Evolutionary conservation across 2,888 invertebrate species (phyloP).

Genomic region (Phengaris arion): DNA sequence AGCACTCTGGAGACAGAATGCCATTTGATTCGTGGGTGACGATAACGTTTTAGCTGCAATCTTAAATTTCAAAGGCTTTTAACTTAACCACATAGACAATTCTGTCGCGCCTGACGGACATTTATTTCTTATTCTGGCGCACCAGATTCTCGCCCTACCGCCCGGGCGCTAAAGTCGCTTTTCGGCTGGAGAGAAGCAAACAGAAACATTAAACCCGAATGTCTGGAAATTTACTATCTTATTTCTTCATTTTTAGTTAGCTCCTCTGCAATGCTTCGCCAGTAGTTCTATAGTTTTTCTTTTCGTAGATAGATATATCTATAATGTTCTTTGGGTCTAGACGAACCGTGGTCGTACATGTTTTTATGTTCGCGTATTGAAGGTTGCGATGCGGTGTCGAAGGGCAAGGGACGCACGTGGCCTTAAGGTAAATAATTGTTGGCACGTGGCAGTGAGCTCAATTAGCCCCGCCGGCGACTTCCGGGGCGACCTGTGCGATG

Average conservation of each 20-base stretch:
- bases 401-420: constrained; percentile 59
- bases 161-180: constrained; percentile 50
- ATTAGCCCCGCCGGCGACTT: constrained; percentile 63
- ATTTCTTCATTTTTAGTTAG: constrained; percentile 77
- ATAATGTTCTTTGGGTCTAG: constrained; percentile 38
- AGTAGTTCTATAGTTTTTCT: constrained; percentile 50
- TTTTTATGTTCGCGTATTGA: constrained; percentile 23
- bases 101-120: constrained; percentile 49
- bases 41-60: constrained; percentile 47
- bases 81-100: constrained; percentile 44
- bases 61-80: constrained; percentile 44
- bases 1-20: not conserved
- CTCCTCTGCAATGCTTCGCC: constrained; percentile 69
- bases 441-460: constrained; percentile 68
- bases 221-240: constrained; percentile 74
- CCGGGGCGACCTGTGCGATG: constrained; percentile 52
- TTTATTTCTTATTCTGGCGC: constrained; percentile 48
- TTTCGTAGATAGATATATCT: constrained; percentile 41
- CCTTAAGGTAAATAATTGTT: constrained; percentile 75
- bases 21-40: constrained; percentile 43
- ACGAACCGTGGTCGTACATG: constrained; percentile 30
- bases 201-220: constrained; percentile 69
- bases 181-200: constrained; percentile 42
- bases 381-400: constrained; percentile 34
- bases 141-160: constrained; percentile 52